Evolutionary conservation across 1,140 invertebrate species (phyloP).

Genomic region (Lutraria rhynchaena): DNA sequence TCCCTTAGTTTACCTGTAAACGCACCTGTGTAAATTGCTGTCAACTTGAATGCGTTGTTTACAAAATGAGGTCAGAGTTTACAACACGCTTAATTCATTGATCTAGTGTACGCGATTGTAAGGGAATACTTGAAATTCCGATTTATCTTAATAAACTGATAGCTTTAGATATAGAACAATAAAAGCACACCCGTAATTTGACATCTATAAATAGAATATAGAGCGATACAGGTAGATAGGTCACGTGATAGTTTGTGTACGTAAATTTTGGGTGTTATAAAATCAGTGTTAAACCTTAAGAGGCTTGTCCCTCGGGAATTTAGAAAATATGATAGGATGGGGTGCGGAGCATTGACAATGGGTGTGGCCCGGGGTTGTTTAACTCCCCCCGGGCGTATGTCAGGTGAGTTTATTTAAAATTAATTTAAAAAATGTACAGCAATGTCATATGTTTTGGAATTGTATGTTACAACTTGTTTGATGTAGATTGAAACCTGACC

Average conservation of each 20-base stretch:
- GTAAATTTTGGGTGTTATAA: conserved; percentile 32
- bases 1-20: conserved; percentile 41
- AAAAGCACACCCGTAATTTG: conserved; percentile 32
- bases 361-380: neutral
- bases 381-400: neutral
- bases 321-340: conserved; percentile 18
- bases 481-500: neutral
- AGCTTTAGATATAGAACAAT: conserved; percentile 17
- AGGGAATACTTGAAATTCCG: conserved; percentile 22
- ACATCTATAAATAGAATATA: conserved; percentile 11
- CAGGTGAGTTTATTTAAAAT: neutral
- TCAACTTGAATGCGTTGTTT: conserved; percentile 22
- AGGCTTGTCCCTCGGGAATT: conserved; percentile 40
- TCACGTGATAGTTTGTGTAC: conserved; percentile 37
- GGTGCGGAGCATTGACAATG: neutral
- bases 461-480: conserved; percentile 29
- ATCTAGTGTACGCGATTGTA: neutral
- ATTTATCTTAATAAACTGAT: conserved; percentile 25
- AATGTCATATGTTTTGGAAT: neutral
- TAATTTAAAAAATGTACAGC: neutral
- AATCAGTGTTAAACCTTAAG: conserved; percentile 3
- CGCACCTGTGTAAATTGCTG: conserved; percentile 31
- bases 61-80: conserved; percentile 34
- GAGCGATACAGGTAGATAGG: conserved; percentile 1
- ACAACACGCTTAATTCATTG: conserved; percentile 25